Conservation (phyloP, 1,140 invertebrate genomes). For the Euglossa dilemma region DNA sequence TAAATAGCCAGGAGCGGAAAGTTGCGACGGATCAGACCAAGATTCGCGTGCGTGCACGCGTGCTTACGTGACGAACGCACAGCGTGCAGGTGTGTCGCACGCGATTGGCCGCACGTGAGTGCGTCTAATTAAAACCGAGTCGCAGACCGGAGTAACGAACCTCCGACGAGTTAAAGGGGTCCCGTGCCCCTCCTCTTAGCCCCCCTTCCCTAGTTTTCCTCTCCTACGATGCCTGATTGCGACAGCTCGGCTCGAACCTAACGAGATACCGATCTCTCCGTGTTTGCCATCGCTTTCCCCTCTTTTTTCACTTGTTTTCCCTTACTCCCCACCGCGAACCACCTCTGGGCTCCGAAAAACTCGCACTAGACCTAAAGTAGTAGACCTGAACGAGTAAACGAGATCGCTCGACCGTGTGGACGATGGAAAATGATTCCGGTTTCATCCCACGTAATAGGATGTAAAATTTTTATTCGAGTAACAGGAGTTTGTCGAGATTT, state of each 20-base stretch:
- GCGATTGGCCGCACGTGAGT: constrained; percentile 11
- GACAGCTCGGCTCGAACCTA: constrained; percentile 21
- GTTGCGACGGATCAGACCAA: background rate
- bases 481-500: too few species aligned
- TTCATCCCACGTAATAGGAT: too few species aligned
- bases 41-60: constrained; percentile 22
- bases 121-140: constrained; percentile 44
- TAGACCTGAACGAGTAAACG: too few species aligned
- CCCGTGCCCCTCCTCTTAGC: background rate
- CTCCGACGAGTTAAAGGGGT: constrained; percentile 13
- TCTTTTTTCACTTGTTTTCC: too few species aligned
- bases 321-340: too few species aligned
- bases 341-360: too few species aligned
- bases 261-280: constrained; percentile 28
- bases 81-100: constrained; percentile 11
- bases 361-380: too few species aligned
- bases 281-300: background rate
- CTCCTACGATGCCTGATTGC: constrained; percentile 14
- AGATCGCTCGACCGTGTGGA: too few species aligned
- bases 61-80: constrained; percentile 2
- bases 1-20: background rate
- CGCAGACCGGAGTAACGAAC: constrained; percentile 29
- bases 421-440: too few species aligned
- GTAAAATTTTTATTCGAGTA: too few species aligned
- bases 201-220: background rate